phyloP scores from a whole-genome alignment of 1,140 invertebrate genomes.

The Pinna nobilis region DNA sequence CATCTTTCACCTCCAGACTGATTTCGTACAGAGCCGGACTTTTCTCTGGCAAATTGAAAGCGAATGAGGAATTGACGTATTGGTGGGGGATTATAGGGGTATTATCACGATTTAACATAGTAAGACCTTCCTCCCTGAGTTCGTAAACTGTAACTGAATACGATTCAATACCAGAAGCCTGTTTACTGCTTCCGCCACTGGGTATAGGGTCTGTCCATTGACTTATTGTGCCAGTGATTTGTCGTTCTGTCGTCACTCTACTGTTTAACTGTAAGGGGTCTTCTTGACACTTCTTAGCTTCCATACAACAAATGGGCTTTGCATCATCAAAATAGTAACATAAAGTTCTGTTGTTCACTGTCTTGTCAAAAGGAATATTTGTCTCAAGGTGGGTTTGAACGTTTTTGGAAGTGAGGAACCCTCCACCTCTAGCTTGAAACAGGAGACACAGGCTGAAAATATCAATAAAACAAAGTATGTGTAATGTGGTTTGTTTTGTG shows the following conservation, averaged over 20 bases:
- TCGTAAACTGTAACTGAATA: constrained; percentile 15
- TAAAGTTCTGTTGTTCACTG: background rate
- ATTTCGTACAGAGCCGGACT: constrained; percentile 33
- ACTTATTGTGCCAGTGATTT: background rate
- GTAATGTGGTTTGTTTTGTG: no score
- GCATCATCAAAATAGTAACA: constrained; percentile 18
- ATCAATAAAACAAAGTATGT: background rate
- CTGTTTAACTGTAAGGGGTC: background rate
- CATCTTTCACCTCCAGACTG: constrained; percentile 45
- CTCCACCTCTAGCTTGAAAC: background rate
- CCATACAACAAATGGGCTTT: background rate
- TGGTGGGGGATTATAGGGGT: no score
- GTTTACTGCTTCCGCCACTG: background rate
- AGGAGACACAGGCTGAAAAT: constrained; percentile 17
- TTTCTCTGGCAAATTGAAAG: constrained; percentile 10
- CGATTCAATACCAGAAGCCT: constrained; percentile 23
- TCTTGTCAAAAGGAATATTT: constrained; percentile 11
- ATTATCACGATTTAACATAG: background rate
- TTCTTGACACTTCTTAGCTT: background rate
- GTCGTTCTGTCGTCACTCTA: background rate
- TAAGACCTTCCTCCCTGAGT: background rate
- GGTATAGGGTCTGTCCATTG: constrained; percentile 23
- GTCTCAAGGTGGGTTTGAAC: background rate
- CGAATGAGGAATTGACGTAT: background rate
- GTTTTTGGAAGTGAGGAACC: constrained; percentile 22